These are phyloP conservation scores for Narcine bancroftii DNA, from an alignment of 2,113 vertebrate species.

Conservation along the genomic window DNA sequence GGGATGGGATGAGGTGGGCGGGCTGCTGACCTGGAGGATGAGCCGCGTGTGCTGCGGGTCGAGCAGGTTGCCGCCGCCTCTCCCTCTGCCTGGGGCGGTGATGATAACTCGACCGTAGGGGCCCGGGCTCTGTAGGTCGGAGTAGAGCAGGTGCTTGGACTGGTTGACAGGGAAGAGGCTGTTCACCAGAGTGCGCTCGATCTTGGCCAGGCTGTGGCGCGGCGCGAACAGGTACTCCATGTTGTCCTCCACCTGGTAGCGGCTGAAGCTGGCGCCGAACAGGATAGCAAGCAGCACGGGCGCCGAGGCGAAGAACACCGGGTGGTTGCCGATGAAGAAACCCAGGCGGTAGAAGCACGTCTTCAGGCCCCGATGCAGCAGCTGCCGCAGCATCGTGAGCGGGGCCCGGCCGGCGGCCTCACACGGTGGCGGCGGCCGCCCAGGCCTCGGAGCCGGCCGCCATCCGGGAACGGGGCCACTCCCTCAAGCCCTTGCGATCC, in stretches of 20 bases:
- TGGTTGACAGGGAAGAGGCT: conserved; percentile 92
- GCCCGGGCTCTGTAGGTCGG: conserved; percentile 87
- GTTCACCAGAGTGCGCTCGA: conserved; percentile 92
- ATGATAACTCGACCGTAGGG: conserved; percentile 88
- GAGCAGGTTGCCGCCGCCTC: conserved; percentile 71
- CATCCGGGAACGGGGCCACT: neutral
- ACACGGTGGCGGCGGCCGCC: neutral
- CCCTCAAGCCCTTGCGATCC: neutral
- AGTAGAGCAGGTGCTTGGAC: conserved; percentile 92
- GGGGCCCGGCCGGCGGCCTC: neutral
- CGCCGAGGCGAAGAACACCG: conserved; percentile 90
- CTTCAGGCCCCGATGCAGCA: conserved; percentile 85
- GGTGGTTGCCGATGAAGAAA: conserved; percentile 88
- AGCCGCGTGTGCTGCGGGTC: conserved; percentile 80
- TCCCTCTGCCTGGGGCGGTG: conserved; percentile 63
- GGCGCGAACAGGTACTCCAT: conserved; percentile 88
- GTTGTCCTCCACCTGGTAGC: conserved; percentile 86
- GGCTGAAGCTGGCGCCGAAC: conserved; percentile 91
- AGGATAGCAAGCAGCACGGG: conserved; percentile 89
- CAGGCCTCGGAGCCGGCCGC: neutral
- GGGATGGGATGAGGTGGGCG: conserved; percentile 40
- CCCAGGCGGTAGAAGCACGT: conserved; percentile 82
- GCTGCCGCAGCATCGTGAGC: conserved; percentile 77
- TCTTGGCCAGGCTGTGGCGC: conserved; percentile 93
- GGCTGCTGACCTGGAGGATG: conserved; percentile 72